These are phyloP conservation scores for Ochropleura leucogaster DNA, from an alignment of 2,888 invertebrate genomes.

Conservation along the genomic window DNA sequence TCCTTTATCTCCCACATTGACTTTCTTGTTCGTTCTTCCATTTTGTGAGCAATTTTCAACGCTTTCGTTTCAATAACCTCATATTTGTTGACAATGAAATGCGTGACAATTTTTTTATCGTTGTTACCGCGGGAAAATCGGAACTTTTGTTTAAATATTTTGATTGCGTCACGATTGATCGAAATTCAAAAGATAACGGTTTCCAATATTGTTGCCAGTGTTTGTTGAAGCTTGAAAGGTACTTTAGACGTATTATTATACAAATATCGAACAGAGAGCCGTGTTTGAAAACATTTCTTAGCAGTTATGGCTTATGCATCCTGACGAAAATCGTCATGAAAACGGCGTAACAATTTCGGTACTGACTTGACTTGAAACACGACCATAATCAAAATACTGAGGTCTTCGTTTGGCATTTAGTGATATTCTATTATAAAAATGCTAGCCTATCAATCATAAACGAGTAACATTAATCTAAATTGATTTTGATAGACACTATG, in stretches of 20 bases:
- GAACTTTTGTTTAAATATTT: slow-evolving; percentile 56
- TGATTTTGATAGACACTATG: neutral
- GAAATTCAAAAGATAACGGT: slow-evolving; percentile 44
- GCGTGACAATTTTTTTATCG: slow-evolving; percentile 74
- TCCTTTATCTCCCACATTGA: slow-evolving; percentile 65
- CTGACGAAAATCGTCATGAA: neutral
- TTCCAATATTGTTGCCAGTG: slow-evolving; percentile 11
- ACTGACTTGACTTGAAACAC: neutral
- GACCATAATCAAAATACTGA: neutral
- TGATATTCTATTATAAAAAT: neutral
- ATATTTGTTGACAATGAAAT: slow-evolving; percentile 79
- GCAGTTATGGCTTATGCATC: too few relatives aligned
- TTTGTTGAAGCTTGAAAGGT: neutral
- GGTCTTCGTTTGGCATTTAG: neutral
- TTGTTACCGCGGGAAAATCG: slow-evolving; percentile 33
- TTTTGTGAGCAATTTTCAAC: slow-evolving; percentile 82
- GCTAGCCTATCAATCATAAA: slow-evolving; percentile 10
- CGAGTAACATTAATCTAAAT: slow-evolving; percentile 23
- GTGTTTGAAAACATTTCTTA: too few relatives aligned
- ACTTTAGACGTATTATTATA: too few relatives aligned
- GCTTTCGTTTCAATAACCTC: slow-evolving; percentile 81
- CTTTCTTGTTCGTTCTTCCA: slow-evolving; percentile 81
- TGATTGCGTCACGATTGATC: slow-evolving; percentile 49
- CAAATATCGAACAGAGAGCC: neutral
- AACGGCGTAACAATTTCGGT: neutral